Conservation (phyloP, 2,113 vertebrate species). For the Atractosteus spatula region DNA sequence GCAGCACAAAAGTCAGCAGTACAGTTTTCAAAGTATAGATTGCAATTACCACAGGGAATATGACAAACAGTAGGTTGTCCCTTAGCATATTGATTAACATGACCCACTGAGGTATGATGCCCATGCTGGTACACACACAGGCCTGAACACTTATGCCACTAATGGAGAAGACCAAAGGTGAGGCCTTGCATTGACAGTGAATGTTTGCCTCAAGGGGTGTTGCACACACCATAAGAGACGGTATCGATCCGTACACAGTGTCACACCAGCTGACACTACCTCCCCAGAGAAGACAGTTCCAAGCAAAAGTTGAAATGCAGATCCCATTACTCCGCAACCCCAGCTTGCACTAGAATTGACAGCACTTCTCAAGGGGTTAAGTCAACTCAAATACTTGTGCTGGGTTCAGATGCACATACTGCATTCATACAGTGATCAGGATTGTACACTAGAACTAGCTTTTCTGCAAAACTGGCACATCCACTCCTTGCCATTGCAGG, state of each 20-base stretch:
- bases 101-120: no score
- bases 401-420: no score
- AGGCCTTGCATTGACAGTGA: slow-evolving; percentile 7
- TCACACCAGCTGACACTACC: slow-evolving; percentile 39
- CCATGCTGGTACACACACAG: no score
- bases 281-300: slow-evolving; percentile 34
- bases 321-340: slow-evolving; percentile 42
- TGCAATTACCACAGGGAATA: slow-evolving; percentile 33
- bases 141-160: no score
- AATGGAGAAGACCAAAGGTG: no score
- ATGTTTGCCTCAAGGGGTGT: slow-evolving; percentile 32
- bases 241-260: slow-evolving; percentile 41
- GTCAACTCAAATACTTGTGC: slow-evolving; percentile 5
- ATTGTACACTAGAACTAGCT: no score
- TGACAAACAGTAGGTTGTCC: no score
- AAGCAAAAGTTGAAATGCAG: slow-evolving; percentile 42
- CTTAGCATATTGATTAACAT: no score
- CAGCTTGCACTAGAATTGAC: slow-evolving; percentile 28
- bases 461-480: no score
- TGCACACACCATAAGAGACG: slow-evolving; percentile 12
- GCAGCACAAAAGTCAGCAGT: not conserved
- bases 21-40: slow-evolving; percentile 21
- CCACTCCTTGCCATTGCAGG: no score
- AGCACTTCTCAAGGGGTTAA: slow-evolving; percentile 43
- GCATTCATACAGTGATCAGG: no score